Base-by-base conservation (phyloP, 2,797 vertebrate genomes). In the Trachops cirrhosus region DNA sequence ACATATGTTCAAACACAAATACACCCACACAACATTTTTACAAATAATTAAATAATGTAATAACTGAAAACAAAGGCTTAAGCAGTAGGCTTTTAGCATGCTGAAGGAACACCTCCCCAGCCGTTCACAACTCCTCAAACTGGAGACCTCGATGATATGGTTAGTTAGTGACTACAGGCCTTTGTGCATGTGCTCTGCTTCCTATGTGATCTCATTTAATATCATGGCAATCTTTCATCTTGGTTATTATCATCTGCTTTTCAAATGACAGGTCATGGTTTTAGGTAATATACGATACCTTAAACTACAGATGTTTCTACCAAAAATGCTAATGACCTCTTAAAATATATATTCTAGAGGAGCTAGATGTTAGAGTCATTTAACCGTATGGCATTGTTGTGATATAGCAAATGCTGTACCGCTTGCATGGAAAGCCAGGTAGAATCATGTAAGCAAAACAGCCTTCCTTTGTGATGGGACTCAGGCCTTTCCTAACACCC, bases 391-490 rank as follows among this genome's bases (percentile, higher is more conserved):
- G 39, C 24, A 0, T 34, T 14, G 5, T 11, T 16, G 67, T 32
- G 46, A 22, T 3, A 1, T 39, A 21, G 9, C 24, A 34, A 29
- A 3, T 0, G 0, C 41, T 0, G 26, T 3, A 2, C 0, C 0
- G 6, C n/a, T 18, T 62, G 73, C 80, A n/a, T 0, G 67, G 62
- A 21, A 34, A 54, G 57, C 37, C 44, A 4, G 9, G 39, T 29
- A 16, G 10, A 41, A 6, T 22, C 50, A 32, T 2, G n/a, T 4
- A n/a, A 2, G 29, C 3, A 7, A 16, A 21, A 5, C 0, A 0
- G 10, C 75, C 26, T 15, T 26, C 3, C 9, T 41, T 19, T 54
- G 29, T 14, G 39, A 16, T 12, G 0, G 32, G 29, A 26, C 48
- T 2, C 37, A 3, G 34, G 52, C 11, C 34, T 71, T 50, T 54